Base-by-base conservation (phyloP, 1,140 invertebrate species). In the Maniola jurtina region DNA sequence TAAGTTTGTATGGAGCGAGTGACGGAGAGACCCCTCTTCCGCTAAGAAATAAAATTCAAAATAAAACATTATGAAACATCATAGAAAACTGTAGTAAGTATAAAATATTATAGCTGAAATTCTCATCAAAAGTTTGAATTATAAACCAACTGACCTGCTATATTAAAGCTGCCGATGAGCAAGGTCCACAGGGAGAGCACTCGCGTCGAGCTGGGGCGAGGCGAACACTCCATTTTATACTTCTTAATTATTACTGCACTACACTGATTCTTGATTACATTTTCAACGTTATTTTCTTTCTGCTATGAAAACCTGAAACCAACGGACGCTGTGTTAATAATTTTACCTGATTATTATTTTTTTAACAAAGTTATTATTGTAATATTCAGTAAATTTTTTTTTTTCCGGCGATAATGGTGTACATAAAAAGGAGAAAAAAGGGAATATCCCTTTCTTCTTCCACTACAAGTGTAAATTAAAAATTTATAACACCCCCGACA, bases 141-240 rank as follows among this genome's bases (percentile, higher is more conserved):
- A 59, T 45, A 59, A 66, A 80, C 14, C 52, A 55, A 55, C 75
- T 70, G 60, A 85, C 83, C 83, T 80, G 83, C 81, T 40, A 83
- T 79, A 70, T 85, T 85, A 50, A 85, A 80, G 68, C 79, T 81
- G 50, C 79, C 81, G 42, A 85, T 79, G 52, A 85, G 65, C 38
- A 85, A 65, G 0, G 81, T 85, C 83, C 83, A 85, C 36, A 85
- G 68, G 61, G 83, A 80, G 7, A 85, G 76, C 16, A 81, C 66
- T 60, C 75, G 64, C 7, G 75, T 79, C 9, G 81, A 73, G 61
- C 73, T 77, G 0, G 52, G 52, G 14, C 76, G 73, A 15, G 75
- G 52, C 11, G 72, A 68, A 56, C 76, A 74, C 72, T 83, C 79
- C 83, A 81, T 84, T 65, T 70, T 79, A 55, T 64, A 48, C 52